Percentiles rank a stretch among this genome's conserved stretches.
These are phyloP conservation scores for Axis porcinus DNA, from an alignment of 2,113 vertebrate genomes.

Conservation along the genomic window DNA sequence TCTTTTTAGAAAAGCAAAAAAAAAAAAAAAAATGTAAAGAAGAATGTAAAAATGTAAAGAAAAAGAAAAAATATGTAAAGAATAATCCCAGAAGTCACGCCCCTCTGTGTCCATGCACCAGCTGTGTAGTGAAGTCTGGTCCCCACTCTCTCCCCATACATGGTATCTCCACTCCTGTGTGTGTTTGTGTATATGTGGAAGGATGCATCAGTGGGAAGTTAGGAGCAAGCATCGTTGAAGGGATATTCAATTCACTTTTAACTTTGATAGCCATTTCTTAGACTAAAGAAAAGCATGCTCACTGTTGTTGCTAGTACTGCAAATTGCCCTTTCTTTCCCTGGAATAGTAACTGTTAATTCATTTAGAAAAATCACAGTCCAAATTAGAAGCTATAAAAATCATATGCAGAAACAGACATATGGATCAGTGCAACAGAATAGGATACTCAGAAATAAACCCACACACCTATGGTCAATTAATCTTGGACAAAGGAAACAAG, in stretches of 20 bases:
- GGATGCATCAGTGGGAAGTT: not conserved
- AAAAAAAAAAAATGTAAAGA: not conserved
- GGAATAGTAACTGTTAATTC: not conserved
- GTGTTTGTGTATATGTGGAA: not conserved
- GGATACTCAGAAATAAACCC: not conserved
- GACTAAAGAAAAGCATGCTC: not conserved
- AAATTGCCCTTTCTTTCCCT: not conserved
- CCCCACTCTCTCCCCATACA: not conserved
- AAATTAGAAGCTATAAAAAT: constrained; percentile 11
- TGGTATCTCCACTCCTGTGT: too few relatives aligned
- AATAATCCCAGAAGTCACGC: not conserved
- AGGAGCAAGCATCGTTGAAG: not conserved
- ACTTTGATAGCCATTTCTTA: not conserved
- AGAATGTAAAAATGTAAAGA: not conserved
- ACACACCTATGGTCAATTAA: not conserved
- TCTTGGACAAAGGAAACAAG: not conserved
- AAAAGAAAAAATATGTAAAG: not conserved
- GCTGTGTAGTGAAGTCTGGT: not conserved
- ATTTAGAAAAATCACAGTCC: not conserved
- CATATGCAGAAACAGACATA: not conserved
- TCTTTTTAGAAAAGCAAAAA: not conserved
- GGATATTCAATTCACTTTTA: not conserved
- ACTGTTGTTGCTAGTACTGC: not conserved
- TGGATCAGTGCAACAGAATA: not conserved
- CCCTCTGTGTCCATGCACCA: not conserved